Conservation (phyloP, 2,888 invertebrate genomes). For the Apotomis betuletana region DNA sequence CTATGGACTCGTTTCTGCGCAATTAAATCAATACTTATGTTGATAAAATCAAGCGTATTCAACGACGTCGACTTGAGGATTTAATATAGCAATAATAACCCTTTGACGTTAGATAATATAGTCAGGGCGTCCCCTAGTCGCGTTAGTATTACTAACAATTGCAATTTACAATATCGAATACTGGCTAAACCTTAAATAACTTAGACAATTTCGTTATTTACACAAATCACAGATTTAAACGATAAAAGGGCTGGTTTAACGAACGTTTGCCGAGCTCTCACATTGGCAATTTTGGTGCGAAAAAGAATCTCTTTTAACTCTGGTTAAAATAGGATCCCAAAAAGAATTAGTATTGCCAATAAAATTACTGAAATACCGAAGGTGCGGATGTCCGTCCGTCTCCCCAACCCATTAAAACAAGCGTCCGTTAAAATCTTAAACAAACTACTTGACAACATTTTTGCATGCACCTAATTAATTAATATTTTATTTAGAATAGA, state of each 20-base stretch:
- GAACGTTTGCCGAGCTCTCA: neutral
- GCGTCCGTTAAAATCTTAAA: constrained; percentile 27
- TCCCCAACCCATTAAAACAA: constrained; percentile 19
- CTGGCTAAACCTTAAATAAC: constrained; percentile 38
- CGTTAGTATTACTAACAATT: constrained; percentile 17
- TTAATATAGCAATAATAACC: neutral
- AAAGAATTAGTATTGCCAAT: too few relatives aligned
- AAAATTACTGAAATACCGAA: too few relatives aligned
- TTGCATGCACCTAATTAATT: constrained; percentile 28
- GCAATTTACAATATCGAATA: constrained; percentile 25
- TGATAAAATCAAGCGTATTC: constrained; percentile 28
- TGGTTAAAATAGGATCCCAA: too few relatives aligned
- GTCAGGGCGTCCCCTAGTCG: neutral
- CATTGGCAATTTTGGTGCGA: too few relatives aligned
- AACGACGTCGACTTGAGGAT: constrained; percentile 6
- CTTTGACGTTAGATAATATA: neutral
- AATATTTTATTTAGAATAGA: constrained; percentile 28
- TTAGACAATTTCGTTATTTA: constrained; percentile 45
- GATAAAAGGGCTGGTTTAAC: constrained; percentile 35
- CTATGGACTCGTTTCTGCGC: constrained; percentile 6
- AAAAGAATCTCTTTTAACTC: too few relatives aligned
- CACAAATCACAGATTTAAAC: constrained; percentile 47
- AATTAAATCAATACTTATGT: constrained; percentile 7
- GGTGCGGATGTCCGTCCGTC: neutral
- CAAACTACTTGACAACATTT: constrained; percentile 33